Percentiles rank a stretch among this genome's conserved stretches.
These are phyloP conservation scores for Aethina tumida DNA, from an alignment of 1,140 invertebrate genomes.

Conservation along the genomic window DNA sequence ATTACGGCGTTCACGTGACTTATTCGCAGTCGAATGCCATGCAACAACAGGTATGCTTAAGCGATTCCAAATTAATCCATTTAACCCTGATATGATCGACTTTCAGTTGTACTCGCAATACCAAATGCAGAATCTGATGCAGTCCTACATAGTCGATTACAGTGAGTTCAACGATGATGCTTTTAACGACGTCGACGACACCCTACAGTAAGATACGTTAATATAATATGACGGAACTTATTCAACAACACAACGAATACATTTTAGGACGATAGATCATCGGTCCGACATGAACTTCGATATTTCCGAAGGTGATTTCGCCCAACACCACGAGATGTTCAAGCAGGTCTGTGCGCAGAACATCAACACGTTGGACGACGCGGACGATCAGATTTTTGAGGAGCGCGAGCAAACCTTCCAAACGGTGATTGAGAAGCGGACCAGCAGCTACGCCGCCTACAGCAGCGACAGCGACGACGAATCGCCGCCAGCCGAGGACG, in stretches of 20 bases:
- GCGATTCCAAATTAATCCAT: constrained; percentile 5
- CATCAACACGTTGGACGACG: constrained; percentile 40
- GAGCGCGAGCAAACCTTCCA: constrained; percentile 39
- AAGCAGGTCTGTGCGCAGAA: constrained; percentile 44
- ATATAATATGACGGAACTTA: not conserved
- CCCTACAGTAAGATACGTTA: constrained; percentile 37
- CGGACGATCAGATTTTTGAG: constrained; percentile 44
- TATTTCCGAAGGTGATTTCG: constrained; percentile 37
- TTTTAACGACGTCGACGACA: constrained; percentile 54
- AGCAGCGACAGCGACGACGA: constrained; percentile 32
- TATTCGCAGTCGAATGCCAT: constrained; percentile 17
- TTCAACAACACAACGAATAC: not conserved
- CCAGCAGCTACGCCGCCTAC: constrained; percentile 25
- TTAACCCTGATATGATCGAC: not conserved
- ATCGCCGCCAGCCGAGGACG: constrained; percentile 19
- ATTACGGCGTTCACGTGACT: constrained; percentile 26
- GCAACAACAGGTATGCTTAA: constrained; percentile 24
- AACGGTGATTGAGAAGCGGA: constrained; percentile 39
- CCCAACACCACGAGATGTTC: constrained; percentile 42
- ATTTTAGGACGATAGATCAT: constrained; percentile 36
- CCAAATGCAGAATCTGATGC: constrained; percentile 24
- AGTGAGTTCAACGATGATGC: constrained; percentile 54
- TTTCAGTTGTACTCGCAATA: constrained; percentile 25
- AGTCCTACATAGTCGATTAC: constrained; percentile 42
- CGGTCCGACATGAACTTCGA: constrained; percentile 43